Conservation (phyloP, 2,888 invertebrate genomes). For the Acheta domesticus region DNA sequence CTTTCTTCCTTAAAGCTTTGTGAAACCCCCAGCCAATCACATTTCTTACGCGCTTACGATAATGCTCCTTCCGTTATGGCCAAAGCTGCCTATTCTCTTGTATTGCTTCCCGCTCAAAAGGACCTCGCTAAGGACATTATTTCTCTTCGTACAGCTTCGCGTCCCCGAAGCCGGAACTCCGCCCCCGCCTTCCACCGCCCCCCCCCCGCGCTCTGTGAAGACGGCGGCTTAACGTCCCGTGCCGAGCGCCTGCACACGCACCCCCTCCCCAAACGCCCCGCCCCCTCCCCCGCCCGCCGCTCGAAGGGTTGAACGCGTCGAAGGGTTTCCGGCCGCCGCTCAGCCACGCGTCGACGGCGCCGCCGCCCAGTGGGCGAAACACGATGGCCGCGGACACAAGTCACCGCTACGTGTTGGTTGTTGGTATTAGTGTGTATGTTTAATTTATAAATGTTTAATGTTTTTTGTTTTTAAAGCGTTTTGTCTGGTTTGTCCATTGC, state of each 20-base stretch:
- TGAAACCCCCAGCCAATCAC: too few relatives aligned
- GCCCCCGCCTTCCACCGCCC: background rate
- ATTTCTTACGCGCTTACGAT: too few relatives aligned
- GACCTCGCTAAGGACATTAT: background rate
- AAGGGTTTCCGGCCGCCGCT: background rate
- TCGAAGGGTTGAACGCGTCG: constrained; percentile 4
- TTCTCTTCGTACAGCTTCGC: constrained; percentile 4
- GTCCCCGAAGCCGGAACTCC: background rate
- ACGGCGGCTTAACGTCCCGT: background rate
- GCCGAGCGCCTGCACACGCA: background rate
- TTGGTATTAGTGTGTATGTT: too few relatives aligned
- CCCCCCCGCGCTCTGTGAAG: background rate
- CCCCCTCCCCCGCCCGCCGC: background rate
- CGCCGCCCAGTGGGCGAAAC: too few relatives aligned
- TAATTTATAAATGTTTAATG: too few relatives aligned
- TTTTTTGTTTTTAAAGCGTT: too few relatives aligned
- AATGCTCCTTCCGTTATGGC: background rate
- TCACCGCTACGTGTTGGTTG: too few relatives aligned
- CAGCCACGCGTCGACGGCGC: too few relatives aligned
- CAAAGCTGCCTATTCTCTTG: background rate
- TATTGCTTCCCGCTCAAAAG: background rate
- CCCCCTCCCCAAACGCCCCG: background rate
- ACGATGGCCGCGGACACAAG: too few relatives aligned
- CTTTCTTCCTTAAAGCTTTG: too few relatives aligned
- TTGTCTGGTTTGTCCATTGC: too few relatives aligned